These are phyloP conservation scores for Babyrousa celebensis DNA, from an alignment of 2,797 vertebrate genomes.

Conservation along the genomic window DNA sequence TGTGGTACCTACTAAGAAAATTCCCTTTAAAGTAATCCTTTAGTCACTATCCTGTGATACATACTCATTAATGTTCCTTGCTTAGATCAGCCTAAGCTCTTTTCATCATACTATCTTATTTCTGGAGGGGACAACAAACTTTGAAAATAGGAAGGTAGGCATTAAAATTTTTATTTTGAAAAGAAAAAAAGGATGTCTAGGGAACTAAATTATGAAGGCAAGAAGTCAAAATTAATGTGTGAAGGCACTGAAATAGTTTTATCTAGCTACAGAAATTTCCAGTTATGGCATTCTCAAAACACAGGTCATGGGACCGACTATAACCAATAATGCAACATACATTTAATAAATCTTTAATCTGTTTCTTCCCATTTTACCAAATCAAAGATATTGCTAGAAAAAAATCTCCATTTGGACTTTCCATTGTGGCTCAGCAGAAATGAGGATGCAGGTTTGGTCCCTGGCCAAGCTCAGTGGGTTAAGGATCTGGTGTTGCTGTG, in stretches of 20 bases:
- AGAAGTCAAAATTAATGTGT: constrained; percentile 32
- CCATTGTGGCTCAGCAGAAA: too few species aligned
- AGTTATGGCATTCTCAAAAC: background rate
- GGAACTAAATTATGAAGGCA: constrained; percentile 39
- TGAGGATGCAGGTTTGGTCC: too few species aligned
- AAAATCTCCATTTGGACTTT: too few species aligned
- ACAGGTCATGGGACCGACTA: background rate
- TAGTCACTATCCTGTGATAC: background rate
- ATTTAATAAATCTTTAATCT: background rate
- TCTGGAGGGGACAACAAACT: background rate
- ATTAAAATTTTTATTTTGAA: background rate
- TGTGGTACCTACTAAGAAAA: background rate
- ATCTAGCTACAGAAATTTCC: background rate
- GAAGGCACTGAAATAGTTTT: background rate
- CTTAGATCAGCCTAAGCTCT: background rate
- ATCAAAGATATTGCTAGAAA: background rate
- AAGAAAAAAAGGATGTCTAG: background rate
- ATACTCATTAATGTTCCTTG: background rate
- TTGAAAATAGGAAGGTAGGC: constrained; percentile 30
- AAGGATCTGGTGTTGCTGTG: too few species aligned
- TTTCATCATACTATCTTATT: background rate
- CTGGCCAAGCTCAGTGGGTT: too few species aligned
- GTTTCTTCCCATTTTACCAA: background rate
- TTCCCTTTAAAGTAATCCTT: background rate
- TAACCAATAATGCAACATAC: background rate